phyloP scores from a whole-genome alignment of 2,888 invertebrate genomes.

The Acronicta aceris region DNA sequence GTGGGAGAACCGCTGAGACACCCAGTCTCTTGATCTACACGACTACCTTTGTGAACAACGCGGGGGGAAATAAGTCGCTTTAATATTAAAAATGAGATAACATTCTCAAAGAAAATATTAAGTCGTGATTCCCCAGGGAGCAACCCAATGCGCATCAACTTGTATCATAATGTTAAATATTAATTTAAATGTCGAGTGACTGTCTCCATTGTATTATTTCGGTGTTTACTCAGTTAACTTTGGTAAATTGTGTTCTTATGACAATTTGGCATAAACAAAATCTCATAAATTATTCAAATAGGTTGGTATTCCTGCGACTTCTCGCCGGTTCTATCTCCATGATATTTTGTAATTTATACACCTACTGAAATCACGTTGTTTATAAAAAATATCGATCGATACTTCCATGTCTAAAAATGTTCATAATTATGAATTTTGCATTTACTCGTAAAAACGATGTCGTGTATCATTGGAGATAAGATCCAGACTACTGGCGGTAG shows the following conservation, averaged over 20 bases:
- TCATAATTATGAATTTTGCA: no score
- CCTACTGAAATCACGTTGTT: no score
- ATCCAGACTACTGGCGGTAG: slow-evolving; percentile 23
- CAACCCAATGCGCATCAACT: slow-evolving; percentile 84
- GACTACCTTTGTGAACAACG: slow-evolving; percentile 81
- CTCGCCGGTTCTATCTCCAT: no score
- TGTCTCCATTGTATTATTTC: slow-evolving; percentile 69
- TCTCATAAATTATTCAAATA: no score
- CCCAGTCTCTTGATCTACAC: slow-evolving; percentile 73
- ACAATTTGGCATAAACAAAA: neutral
- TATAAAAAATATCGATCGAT: no score
- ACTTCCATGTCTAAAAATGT: no score
- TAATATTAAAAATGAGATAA: slow-evolving; percentile 87
- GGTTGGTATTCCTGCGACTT: no score
- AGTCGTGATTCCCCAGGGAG: slow-evolving; percentile 83
- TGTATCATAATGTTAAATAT: slow-evolving; percentile 86
- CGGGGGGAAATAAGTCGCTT: slow-evolving; percentile 80
- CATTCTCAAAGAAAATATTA: slow-evolving; percentile 88
- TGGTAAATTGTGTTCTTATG: neutral
- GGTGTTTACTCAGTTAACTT: slow-evolving; percentile 4
- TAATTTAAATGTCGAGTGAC: slow-evolving; percentile 75
- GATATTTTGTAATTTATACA: no score
- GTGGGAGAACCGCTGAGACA: slow-evolving; percentile 52
- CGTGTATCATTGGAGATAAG: slow-evolving; percentile 64
- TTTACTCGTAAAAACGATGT: slow-evolving; percentile 4